A percentile compares a stretch with the other conserved stretches of the same genome.
Evolutionary conservation across 2,797 vertebrate species (phyloP).

Genomic region (Podargus strigoides): DNA sequence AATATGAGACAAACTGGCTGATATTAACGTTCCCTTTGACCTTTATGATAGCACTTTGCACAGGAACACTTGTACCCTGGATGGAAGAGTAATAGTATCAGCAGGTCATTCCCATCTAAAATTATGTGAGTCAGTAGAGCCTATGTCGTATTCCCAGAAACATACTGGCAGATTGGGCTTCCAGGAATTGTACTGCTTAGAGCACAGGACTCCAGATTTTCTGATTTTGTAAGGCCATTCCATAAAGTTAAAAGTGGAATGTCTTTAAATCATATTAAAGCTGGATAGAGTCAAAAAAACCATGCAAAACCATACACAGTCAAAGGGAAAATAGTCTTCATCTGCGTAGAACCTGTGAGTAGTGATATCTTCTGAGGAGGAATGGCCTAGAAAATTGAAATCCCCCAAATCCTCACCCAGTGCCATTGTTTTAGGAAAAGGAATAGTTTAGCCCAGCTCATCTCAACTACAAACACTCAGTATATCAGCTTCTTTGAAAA

Average conservation of each 20-base stretch:
- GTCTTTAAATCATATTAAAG: not conserved
- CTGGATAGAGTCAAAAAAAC: not conserved
- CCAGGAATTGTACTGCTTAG: not conserved
- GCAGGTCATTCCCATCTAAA: not conserved
- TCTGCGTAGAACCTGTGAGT: rapidly evolving
- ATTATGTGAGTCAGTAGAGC: not conserved
- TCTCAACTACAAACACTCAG: not conserved
- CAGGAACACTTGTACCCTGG: not conserved
- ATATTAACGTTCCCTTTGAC: not conserved
- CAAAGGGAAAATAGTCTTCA: not conserved
- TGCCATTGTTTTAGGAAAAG: not conserved
- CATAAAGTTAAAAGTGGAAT: not conserved
- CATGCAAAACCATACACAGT: rapidly evolving
- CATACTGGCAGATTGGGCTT: not conserved
- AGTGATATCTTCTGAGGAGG: not conserved
- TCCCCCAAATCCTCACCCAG: not conserved
- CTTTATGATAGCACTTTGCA: not conserved
- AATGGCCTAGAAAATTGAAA: not conserved
- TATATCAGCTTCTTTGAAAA: not conserved
- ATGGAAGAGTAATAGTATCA: not conserved
- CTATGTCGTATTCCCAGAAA: slow-evolving; percentile 3
- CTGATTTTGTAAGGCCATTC: not conserved
- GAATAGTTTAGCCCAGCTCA: not conserved
- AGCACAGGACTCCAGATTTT: not conserved
- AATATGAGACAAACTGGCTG: not conserved